Conservation (phyloP, 2,888 invertebrate genomes). For the Reticulitermes lucifugus region DNA sequence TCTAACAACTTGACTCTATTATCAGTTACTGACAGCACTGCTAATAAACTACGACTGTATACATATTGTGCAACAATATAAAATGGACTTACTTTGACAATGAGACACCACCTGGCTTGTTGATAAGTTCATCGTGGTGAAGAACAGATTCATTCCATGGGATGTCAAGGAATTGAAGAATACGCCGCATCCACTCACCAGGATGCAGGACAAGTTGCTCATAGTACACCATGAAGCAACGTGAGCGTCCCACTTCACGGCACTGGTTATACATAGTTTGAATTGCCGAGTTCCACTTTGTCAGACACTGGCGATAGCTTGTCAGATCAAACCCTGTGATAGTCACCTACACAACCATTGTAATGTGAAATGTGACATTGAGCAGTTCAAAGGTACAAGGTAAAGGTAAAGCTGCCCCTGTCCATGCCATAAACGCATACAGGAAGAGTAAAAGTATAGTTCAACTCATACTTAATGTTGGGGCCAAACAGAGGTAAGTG, state of each 20-base stretch:
- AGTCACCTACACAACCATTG: constrained; percentile 67
- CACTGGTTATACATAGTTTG: constrained; percentile 96
- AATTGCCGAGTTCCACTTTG: constrained; percentile 97
- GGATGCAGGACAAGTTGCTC: constrained; percentile 98
- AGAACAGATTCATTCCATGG: constrained; percentile 96
- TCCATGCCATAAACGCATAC: no score
- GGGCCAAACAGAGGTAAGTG: no score
- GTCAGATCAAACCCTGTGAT: constrained; percentile 95
- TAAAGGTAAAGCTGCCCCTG: no score
- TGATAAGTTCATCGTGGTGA: constrained; percentile 97
- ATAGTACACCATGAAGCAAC: constrained; percentile 94
- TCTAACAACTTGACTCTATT: no score
- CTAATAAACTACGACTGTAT: no score
- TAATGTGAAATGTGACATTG: background rate
- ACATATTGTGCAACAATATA: no score
- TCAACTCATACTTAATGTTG: no score
- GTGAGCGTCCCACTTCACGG: constrained; percentile 78
- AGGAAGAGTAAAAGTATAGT: no score
- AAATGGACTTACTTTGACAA: constrained; percentile 85
- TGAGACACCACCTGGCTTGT: constrained; percentile 93
- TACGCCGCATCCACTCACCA: constrained; percentile 85
- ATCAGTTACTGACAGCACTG: no score
- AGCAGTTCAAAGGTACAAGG: no score
- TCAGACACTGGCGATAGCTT: constrained; percentile 93
- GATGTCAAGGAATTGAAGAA: constrained; percentile 88